These are phyloP conservation scores for Ammodytes marinus DNA, from an alignment of 2,113 vertebrate species.

Conservation along the genomic window DNA sequence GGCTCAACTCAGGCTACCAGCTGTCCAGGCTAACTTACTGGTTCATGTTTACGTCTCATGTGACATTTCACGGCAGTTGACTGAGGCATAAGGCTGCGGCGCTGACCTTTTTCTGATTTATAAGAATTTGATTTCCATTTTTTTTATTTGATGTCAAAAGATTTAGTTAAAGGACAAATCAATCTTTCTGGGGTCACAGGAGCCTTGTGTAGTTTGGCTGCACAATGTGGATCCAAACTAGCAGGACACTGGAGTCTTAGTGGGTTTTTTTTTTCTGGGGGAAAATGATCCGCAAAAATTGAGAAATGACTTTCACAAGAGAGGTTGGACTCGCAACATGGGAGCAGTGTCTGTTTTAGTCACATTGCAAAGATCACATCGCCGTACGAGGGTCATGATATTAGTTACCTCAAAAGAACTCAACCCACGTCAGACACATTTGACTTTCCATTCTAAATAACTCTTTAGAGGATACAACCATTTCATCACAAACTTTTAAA, in stretches of 20 bases:
- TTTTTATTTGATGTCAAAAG: background rate
- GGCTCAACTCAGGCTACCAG: background rate
- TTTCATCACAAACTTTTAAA: no score
- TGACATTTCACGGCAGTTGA: conserved; percentile 40
- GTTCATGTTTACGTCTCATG: background rate
- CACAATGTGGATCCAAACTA: conserved; percentile 4
- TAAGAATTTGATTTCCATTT: conserved; percentile 29
- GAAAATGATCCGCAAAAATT: background rate
- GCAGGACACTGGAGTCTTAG: background rate
- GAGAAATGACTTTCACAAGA: background rate
- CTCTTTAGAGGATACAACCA: no score
- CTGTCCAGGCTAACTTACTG: background rate
- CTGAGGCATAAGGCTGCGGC: background rate
- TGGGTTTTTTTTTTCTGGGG: background rate
- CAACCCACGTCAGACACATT: no score
- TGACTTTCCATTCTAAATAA: no score
- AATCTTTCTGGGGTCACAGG: background rate
- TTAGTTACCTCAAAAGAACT: no score
- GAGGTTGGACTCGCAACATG: background rate
- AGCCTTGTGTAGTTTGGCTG: background rate
- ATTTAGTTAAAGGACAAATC: background rate
- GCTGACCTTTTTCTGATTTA: conserved; percentile 35
- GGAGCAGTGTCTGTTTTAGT: background rate
- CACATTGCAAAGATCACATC: background rate
- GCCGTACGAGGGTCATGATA: no score